Percentiles rank a stretch among this genome's conserved stretches.
phyloP scores from a whole-genome alignment of 2,113 vertebrate species.

The Oxyura jamaicensis region DNA sequence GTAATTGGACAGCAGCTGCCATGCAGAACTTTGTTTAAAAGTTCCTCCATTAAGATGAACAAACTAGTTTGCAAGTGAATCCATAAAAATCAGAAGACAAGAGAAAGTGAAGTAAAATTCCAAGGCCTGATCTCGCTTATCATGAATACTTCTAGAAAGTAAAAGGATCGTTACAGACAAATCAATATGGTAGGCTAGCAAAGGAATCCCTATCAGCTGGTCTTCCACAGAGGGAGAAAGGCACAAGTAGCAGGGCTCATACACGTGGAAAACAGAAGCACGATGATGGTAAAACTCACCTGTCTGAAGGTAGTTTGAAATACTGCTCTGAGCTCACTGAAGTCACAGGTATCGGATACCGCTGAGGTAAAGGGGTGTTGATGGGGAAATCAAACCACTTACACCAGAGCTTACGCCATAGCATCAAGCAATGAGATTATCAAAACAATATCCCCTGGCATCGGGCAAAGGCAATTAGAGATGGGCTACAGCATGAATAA shows the following conservation, averaged over 20 bases:
- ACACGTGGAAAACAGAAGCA: rapidly evolving
- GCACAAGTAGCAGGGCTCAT: not conserved
- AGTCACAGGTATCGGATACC: not conserved
- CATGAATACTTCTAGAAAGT: not conserved
- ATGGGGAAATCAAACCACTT: not conserved
- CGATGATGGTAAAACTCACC: not conserved
- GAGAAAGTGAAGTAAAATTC: not conserved
- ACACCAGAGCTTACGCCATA: rapidly evolving
- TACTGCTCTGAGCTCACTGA: rapidly evolving
- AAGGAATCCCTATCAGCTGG: not conserved
- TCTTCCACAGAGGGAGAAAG: not conserved
- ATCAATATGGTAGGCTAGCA: rapidly evolving
- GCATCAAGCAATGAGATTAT: not conserved
- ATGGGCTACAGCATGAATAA: not conserved
- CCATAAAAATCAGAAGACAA: not conserved
- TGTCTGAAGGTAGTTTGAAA: not conserved
- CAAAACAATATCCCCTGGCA: not conserved
- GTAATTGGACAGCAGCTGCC: slow-evolving; percentile 51
- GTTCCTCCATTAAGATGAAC: slow-evolving; percentile 10
- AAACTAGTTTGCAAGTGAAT: not conserved
- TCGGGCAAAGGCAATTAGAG: not conserved
- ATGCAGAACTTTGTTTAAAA: slow-evolving; percentile 17
- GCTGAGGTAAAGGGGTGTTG: not conserved
- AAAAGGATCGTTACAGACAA: not conserved
- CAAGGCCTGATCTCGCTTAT: not conserved